Conservation (phyloP, 2,797 vertebrate species). For the Fratercula arctica region DNA sequence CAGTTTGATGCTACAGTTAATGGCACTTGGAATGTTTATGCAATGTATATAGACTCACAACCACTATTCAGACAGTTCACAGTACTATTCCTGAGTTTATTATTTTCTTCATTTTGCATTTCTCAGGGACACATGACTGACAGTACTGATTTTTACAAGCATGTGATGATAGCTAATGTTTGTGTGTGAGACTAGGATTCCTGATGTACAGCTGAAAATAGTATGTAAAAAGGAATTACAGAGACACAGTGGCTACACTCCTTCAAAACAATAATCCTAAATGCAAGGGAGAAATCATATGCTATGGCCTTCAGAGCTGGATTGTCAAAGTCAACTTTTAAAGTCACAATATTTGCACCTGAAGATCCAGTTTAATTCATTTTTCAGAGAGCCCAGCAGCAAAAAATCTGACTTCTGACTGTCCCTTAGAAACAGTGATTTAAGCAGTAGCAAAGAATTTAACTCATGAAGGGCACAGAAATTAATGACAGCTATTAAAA, state of each 20-base stretch:
- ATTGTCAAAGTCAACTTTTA: not conserved
- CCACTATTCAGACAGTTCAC: not conserved
- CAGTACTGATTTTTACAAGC: not conserved
- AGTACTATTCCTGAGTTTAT: not conserved
- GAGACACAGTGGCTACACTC: not conserved
- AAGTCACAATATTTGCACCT: not conserved
- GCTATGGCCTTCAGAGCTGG: not conserved
- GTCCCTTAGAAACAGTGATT: not conserved
- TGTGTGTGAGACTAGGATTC: conserved; percentile 75
- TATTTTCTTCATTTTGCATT: not conserved
- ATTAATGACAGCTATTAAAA: not conserved
- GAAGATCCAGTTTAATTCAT: not conserved
- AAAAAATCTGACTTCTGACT: not conserved
- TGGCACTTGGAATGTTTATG: not conserved
- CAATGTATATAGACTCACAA: rapidly evolving
- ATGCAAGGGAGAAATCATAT: not conserved
- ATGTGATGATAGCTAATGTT: conserved; percentile 73
- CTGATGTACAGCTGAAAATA: conserved; percentile 35
- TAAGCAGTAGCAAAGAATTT: not conserved
- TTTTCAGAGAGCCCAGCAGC: not conserved
- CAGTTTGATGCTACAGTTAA: not conserved
- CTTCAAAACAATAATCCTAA: not conserved
- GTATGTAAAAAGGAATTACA: not conserved
- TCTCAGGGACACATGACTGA: not conserved
- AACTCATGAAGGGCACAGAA: not conserved